These are phyloP conservation scores for Stegana nigrithorax DNA, from an alignment of 2,888 invertebrate genomes.

Conservation along the genomic window DNA sequence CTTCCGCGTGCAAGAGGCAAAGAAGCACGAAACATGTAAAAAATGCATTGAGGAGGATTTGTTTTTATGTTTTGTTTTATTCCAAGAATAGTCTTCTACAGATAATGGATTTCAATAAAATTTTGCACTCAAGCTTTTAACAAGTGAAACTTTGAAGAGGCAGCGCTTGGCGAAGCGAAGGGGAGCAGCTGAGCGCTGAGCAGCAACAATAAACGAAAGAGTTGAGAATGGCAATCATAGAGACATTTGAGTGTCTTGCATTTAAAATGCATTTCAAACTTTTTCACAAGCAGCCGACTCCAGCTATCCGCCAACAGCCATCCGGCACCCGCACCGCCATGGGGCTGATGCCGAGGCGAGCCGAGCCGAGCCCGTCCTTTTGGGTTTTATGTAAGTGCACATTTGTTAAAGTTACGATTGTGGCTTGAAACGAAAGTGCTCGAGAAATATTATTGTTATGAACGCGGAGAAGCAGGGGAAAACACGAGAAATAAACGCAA, in stretches of 20 bases:
- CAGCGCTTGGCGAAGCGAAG: neutral
- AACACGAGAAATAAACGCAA: neutral
- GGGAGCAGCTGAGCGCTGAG: neutral
- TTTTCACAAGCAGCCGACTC: no score
- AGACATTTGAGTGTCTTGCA: slow-evolving; percentile 4
- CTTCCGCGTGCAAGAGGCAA: no score
- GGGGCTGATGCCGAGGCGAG: no score
- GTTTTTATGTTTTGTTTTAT: neutral
- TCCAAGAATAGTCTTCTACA: neutral
- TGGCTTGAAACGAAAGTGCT: neutral
- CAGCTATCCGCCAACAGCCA: no score
- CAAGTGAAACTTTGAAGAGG: slow-evolving; percentile 8
- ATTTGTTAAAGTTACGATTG: neutral
- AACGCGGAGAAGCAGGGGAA: neutral
- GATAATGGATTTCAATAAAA: slow-evolving; percentile 15
- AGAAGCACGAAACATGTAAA: no score
- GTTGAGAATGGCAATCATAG: slow-evolving; percentile 3
- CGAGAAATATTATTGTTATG: no score
- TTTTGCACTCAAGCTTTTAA: slow-evolving; percentile 7
- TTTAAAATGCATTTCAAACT: neutral
- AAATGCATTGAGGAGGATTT: no score
- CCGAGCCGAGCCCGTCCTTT: no score
- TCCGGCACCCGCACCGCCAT: neutral
- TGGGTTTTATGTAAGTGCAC: neutral
- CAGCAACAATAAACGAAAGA: neutral